These are phyloP conservation scores for Austrolebias charrua DNA, from an alignment of 2,797 vertebrate genomes.

Conservation along the genomic window DNA sequence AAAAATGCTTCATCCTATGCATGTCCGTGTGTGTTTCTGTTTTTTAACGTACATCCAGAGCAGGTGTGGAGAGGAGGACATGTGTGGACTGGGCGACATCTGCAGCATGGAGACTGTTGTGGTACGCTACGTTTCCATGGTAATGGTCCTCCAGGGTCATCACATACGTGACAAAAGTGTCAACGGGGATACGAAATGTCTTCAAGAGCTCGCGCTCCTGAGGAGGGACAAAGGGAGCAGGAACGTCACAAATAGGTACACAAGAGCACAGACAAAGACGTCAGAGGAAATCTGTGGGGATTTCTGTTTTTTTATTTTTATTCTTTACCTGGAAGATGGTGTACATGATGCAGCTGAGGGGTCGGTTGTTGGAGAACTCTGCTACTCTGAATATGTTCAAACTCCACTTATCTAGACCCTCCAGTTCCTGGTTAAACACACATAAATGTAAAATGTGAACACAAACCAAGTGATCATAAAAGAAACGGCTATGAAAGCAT, in stretches of 20 bases:
- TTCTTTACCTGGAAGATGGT: constrained; percentile 84
- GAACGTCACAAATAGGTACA: constrained; percentile 18
- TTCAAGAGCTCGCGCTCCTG: constrained; percentile 92
- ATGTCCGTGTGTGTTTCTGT: constrained; percentile 5
- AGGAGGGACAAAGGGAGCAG: constrained; percentile 18
- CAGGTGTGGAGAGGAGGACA: constrained; percentile 91
- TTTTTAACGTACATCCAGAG: constrained; percentile 84
- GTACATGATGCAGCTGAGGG: constrained; percentile 89
- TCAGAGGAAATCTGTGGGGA: not conserved
- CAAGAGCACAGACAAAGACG: not conserved
- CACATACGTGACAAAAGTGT: constrained; percentile 91
- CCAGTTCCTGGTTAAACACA: constrained; percentile 80
- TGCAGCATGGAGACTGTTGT: constrained; percentile 94
- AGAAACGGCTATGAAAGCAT: not conserved
- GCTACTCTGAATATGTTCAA: constrained; percentile 89
- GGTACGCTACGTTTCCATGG: constrained; percentile 91
- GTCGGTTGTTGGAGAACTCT: constrained; percentile 85
- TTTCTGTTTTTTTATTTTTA: not conserved
- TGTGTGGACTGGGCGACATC: constrained; percentile 94
- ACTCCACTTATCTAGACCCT: constrained; percentile 88
- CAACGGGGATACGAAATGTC: constrained; percentile 91
- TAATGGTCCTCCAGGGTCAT: constrained; percentile 97
- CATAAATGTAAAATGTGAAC: not conserved
- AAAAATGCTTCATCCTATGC: not conserved
- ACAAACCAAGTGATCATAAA: not conserved